Base-by-base conservation (phyloP, 2,113 vertebrate genomes). In the Ploceus nigricollis region DNA sequence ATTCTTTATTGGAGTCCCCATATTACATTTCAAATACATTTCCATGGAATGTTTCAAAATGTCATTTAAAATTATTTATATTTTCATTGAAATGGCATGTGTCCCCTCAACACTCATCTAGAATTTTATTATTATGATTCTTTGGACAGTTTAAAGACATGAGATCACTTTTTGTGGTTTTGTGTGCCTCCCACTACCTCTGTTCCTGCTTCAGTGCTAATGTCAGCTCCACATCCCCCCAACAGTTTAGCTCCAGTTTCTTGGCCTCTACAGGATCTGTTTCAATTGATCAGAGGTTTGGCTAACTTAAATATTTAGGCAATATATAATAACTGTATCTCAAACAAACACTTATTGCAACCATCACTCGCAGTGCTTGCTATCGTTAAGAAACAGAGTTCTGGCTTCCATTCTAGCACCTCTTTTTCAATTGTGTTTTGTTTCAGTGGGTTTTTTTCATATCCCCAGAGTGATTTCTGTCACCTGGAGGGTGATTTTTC, bases 1-100 rank as follows among this genome's bases (percentile, higher is more conserved):
- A 97, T 94, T 97, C 94, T 93, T 97, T 95, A 97, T 97, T 97
- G 96, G 91, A 87, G 92, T 78, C 84, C 96, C 90, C 96, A 87
- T 97, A 97, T 97, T 97, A 95, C 95, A 95, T 97, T 97, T 97
- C 97, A 97, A 97, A 97, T 97, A 96, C 95, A 94, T 97, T 97
- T 96, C 94, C 96, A 97, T 84, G 94, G 97, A 97, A 97, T 96
- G 97, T 96, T 97, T 97, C 95, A 82, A 96, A 96, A 94, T 51
- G 97, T 97, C 97, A 89, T 87, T 89, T 93, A 82, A 96, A 82
- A 97, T 97, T 96, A 97, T 95, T 87, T 40, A 78, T 89, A 91
- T 87, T 93, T 94, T 91, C 85, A 76, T 80, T 97, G 96, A 97
- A 97, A 95, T 96, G 94, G 77, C 95, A 95, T 95, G 44, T 97